phyloP scores from a whole-genome alignment of 2,113 vertebrate species.

The Sisor rabdophorus region DNA sequence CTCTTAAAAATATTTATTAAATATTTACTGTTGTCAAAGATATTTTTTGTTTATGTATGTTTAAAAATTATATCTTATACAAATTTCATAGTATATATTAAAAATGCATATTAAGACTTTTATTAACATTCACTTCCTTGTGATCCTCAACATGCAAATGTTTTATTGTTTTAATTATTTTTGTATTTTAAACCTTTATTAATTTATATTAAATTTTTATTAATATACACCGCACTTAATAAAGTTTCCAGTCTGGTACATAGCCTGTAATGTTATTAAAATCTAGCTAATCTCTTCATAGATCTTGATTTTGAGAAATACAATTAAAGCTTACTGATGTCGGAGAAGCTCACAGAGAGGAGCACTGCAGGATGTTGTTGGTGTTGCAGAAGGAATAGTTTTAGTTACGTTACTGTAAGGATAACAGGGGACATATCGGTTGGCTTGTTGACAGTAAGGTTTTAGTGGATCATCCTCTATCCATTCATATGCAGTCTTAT shows the following conservation, averaged over 20 bases:
- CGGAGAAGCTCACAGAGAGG: constrained; percentile 55
- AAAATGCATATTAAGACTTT: neutral
- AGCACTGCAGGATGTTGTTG: constrained; percentile 2
- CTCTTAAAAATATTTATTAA: too few species aligned
- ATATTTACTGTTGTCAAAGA: too few species aligned
- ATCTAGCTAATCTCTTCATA: neutral
- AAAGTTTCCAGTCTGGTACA: neutral
- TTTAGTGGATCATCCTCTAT: constrained; percentile 54
- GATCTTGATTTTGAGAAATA: neutral
- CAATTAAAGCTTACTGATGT: constrained; percentile 49
- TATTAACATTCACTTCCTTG: neutral
- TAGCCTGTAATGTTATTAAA: neutral
- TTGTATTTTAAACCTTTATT: neutral
- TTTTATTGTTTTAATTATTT: neutral
- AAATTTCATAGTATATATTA: too few species aligned
- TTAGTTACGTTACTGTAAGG: rapidly evolving
- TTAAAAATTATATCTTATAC: too few species aligned
- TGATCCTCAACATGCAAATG: neutral
- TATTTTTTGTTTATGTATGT: too few species aligned
- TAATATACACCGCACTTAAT: neutral
- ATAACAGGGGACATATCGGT: constrained; percentile 46
- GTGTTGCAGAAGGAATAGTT: neutral
- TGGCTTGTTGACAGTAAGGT: constrained; percentile 52
- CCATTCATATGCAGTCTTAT: constrained; percentile 65
- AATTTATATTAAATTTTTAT: too few species aligned